Conservation (phyloP, 1,140 invertebrate genomes). For the Sinella curviseta region DNA sequence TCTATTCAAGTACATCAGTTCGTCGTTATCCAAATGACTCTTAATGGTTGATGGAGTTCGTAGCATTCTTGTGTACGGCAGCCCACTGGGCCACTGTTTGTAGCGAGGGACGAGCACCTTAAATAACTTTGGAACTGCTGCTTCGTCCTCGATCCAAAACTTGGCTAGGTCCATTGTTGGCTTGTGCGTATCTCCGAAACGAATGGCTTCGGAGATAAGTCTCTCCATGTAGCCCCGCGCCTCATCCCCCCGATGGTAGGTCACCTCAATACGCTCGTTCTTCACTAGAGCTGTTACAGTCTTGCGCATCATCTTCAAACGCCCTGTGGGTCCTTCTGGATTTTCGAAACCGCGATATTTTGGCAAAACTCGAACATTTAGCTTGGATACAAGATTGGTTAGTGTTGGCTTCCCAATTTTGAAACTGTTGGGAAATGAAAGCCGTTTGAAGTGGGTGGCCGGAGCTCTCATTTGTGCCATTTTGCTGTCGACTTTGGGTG, state of each 20-base stretch:
- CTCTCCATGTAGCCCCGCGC: constrained; percentile 84
- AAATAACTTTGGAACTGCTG: constrained; percentile 87
- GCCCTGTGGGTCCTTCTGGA: constrained; percentile 69
- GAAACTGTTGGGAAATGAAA: not conserved
- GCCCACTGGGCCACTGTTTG: constrained; percentile 63
- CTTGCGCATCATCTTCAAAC: constrained; percentile 73
- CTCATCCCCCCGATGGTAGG: constrained; percentile 74
- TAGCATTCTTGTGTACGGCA: constrained; percentile 44
- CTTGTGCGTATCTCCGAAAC: constrained; percentile 78
- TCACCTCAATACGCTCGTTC: constrained; percentile 83
- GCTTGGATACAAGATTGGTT: constrained; percentile 69
- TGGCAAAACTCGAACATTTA: constrained; percentile 66
- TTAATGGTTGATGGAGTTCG: constrained; percentile 31
- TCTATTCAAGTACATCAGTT: not conserved
- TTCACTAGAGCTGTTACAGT: constrained; percentile 82
- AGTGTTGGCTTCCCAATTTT: constrained; percentile 64
- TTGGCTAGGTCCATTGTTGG: constrained; percentile 86
- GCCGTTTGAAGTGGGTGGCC: not conserved
- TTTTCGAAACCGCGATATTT: constrained; percentile 62
- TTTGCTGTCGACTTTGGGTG: not conserved
- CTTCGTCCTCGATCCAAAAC: constrained; percentile 86
- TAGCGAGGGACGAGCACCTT: constrained; percentile 86
- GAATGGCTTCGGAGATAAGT: constrained; percentile 82
- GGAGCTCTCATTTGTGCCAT: not conserved
- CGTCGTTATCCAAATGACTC: constrained; percentile 13